A percentile compares a stretch with the other conserved stretches of the same genome.
phyloP scores from a whole-genome alignment of 2,113 vertebrate genomes.

The Hydrolagus affinis region DNA sequence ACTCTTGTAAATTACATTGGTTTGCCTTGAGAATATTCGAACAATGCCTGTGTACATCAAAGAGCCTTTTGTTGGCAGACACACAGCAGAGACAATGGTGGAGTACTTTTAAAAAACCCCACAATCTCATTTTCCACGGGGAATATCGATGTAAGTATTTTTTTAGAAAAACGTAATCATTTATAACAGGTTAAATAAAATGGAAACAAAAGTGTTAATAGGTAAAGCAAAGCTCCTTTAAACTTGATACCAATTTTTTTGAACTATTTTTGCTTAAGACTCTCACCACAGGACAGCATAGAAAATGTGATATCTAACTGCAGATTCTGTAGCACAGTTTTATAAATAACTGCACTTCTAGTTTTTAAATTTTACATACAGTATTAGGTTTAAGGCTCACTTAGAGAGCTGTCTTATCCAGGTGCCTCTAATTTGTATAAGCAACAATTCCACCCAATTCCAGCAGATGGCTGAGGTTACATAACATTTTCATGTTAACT shows the following conservation, averaged over 20 bases:
- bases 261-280: neutral
- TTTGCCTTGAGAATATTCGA: no score
- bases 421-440: conserved; percentile 3
- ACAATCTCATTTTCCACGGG: neutral
- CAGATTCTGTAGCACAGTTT: neutral
- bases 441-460: neutral
- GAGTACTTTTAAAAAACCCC: no score
- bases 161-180: neutral
- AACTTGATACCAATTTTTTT: neutral
- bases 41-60: no score
- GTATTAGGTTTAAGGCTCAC: neutral
- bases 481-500: neutral
- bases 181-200: neutral
- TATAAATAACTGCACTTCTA: neutral
- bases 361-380: no score
- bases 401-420: neutral
- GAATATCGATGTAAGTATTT: neutral
- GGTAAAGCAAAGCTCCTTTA: neutral
- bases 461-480: neutral
- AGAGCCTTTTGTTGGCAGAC: no score
- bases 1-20: no score
- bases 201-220: neutral
- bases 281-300: no score
- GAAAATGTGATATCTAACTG: neutral
- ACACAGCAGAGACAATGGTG: no score